Conservation (phyloP, 2,888 invertebrate species). For the Agrypnus murinus region DNA sequence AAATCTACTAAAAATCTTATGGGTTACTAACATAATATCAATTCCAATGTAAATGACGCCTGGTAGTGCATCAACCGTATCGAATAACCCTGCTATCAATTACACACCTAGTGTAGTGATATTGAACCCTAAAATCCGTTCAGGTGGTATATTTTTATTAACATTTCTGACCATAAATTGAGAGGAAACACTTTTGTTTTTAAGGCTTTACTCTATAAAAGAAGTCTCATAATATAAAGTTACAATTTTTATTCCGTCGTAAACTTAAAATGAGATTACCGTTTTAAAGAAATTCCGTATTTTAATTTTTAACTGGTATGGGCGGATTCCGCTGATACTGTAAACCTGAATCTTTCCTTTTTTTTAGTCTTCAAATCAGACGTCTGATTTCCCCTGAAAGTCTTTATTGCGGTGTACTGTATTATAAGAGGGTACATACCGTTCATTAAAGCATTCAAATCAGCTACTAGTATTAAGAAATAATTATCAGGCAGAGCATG, state of each 20-base stretch:
- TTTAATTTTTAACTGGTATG: no score
- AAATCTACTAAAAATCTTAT: conserved; percentile 17
- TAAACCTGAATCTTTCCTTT: no score
- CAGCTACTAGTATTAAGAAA: no score
- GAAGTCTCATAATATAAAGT: conserved; percentile 1
- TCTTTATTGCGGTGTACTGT: no score
- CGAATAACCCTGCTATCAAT: conserved; percentile 26
- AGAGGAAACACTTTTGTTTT: conserved; percentile 14
- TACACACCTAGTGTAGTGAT: conserved; percentile 34
- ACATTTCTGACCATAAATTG: neutral
- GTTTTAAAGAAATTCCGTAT: no score
- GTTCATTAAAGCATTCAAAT: no score
- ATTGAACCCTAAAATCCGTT: conserved; percentile 46
- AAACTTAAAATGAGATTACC: neutral
- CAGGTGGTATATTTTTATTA: conserved; percentile 29
- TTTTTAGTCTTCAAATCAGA: no score
- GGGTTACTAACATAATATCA: conserved; percentile 35
- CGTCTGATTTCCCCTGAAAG: no score
- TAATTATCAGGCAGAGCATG: no score
- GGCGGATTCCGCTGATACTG: no score
- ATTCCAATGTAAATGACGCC: conserved; percentile 43
- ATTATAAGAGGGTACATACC: no score
- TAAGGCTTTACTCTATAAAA: conserved; percentile 34
- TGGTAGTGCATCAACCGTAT: conserved; percentile 28
- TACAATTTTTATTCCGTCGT: neutral